A percentile compares a stretch with the other conserved stretches of the same genome.
These are phyloP conservation scores for Leptarthrus brevirostris DNA, from an alignment of 2,888 invertebrate species.

Conservation along the genomic window DNA sequence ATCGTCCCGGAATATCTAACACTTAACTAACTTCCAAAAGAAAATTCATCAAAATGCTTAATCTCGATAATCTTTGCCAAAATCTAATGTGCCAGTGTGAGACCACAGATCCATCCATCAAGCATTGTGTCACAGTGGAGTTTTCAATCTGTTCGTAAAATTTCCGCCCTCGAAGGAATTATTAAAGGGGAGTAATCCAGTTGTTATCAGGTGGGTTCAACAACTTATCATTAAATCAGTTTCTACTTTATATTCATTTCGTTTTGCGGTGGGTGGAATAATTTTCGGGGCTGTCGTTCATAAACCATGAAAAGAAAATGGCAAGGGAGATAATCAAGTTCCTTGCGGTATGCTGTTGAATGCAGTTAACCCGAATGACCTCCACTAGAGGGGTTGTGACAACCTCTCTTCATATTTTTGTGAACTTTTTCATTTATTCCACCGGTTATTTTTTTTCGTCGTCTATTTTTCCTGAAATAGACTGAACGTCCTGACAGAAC, in stretches of 20 bases:
- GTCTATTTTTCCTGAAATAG: too few relatives aligned
- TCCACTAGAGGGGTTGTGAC: background rate
- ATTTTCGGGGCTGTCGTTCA: conserved; percentile 24
- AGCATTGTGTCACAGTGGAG: conserved; percentile 32
- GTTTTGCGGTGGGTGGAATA: conserved; percentile 20
- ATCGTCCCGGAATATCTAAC: conserved; percentile 25
- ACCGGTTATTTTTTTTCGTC: background rate
- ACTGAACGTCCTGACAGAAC: background rate
- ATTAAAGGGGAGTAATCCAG: conserved; percentile 42
- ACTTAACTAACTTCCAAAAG: conserved; percentile 30
- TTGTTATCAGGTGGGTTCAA: conserved; percentile 50
- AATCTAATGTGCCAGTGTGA: conserved; percentile 28
- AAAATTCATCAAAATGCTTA: conserved; percentile 44
- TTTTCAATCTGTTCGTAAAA: conserved; percentile 38
- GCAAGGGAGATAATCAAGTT: conserved; percentile 5
- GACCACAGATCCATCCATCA: conserved; percentile 40
- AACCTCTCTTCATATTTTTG: too few relatives aligned
- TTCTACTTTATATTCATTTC: conserved; percentile 43
- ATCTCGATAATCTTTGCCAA: conserved; percentile 31
- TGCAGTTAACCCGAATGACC: conserved; percentile 36
- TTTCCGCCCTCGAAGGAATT: background rate
- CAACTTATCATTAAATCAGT: conserved; percentile 53
- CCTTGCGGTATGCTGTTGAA: conserved; percentile 29
- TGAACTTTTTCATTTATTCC: too few relatives aligned
- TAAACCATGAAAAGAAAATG: background rate